Conservation (phyloP, 2,888 invertebrate species). For the Rhopalosiphum nymphaeae region DNA sequence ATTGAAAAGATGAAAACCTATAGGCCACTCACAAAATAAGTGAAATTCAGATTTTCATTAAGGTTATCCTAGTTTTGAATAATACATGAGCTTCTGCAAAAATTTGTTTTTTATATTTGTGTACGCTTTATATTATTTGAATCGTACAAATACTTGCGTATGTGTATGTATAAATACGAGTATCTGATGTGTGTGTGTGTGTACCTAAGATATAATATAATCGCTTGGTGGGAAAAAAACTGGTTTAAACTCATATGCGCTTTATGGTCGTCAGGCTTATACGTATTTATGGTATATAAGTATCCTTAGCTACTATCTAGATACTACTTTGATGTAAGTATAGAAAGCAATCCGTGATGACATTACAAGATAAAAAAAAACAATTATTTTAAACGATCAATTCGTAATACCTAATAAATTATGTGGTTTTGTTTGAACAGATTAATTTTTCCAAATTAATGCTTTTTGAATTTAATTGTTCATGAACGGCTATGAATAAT, state of each 20-base stretch:
- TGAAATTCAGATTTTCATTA: not conserved
- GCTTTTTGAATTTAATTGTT: not conserved
- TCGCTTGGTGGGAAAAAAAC: slow-evolving; percentile 10
- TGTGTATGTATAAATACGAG: not conserved
- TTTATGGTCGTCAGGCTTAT: slow-evolving; percentile 44
- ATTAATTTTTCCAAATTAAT: not conserved
- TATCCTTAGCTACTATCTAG: not conserved
- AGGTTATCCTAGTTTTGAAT: slow-evolving; percentile 3
- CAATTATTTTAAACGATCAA: not conserved
- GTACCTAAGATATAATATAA: not conserved
- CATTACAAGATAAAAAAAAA: slow-evolving; percentile 45
- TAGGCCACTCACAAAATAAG: not conserved
- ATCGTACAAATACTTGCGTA: not conserved
- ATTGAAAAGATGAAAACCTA: not conserved
- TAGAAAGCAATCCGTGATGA: slow-evolving; percentile 48
- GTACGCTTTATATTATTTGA: not conserved
- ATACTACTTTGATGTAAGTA: not conserved
- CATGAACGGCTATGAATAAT: not conserved
- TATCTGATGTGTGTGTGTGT: not conserved
- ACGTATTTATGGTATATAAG: not conserved
- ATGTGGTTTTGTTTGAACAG: not conserved
- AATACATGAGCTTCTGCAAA: slow-evolving; percentile 21
- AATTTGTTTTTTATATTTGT: not conserved
- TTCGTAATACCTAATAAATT: not conserved
- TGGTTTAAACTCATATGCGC: slow-evolving; percentile 48